These are phyloP conservation scores for Glyptemys insculpta DNA, from an alignment of 2,797 vertebrate genomes.

Conservation along the genomic window DNA sequence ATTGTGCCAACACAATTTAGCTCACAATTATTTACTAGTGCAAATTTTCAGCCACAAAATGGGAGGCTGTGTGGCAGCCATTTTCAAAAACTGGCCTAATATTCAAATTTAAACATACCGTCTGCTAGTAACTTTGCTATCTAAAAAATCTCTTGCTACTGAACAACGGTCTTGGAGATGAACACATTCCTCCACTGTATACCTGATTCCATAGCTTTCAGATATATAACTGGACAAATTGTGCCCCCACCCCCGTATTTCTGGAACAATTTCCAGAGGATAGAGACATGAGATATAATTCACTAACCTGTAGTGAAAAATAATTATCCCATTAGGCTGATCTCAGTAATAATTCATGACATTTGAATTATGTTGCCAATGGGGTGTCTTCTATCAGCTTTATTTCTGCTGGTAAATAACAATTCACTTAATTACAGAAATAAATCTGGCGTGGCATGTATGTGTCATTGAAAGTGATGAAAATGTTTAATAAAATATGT, in stretches of 20 bases:
- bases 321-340: constrained; percentile 50
- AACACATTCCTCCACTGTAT: not conserved
- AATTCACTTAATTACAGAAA: constrained; percentile 77
- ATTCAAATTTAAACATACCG: constrained; percentile 62
- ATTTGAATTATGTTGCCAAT: constrained; percentile 66
- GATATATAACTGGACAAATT: not conserved
- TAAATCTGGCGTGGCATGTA: constrained; percentile 72
- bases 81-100: constrained; percentile 52
- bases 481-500: constrained; percentile 78
- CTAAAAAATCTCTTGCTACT: constrained; percentile 56
- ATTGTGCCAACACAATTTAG: not conserved
- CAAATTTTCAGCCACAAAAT: not conserved
- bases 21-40: not conserved
- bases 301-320: constrained; percentile 43
- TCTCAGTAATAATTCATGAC: constrained; percentile 67
- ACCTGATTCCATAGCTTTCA: not conserved
- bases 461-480: constrained; percentile 66
- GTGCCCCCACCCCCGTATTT: not conserved
- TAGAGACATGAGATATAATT: constrained; percentile 1
- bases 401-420: constrained; percentile 78
- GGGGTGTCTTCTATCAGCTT: constrained; percentile 59
- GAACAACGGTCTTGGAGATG: not conserved
- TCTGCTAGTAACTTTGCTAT: constrained; percentile 46
- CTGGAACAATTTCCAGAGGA: not conserved
- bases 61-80: constrained; percentile 18